These are phyloP conservation scores for Tinea semifulvella DNA, from an alignment of 2,888 invertebrate species.

Conservation along the genomic window DNA sequence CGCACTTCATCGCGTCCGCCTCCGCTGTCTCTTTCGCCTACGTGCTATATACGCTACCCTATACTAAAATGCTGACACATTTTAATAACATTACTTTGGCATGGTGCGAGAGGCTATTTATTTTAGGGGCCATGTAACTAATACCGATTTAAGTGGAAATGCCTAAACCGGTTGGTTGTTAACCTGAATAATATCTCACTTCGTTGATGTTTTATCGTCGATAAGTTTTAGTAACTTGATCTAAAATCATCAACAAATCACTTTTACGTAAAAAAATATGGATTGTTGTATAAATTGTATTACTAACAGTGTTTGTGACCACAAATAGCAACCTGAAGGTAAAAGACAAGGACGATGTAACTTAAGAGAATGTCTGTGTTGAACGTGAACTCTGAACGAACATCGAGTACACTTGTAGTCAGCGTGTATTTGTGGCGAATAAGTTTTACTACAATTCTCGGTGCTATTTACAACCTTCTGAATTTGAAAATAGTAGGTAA, in stretches of 20 bases:
- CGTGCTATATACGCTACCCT: constrained; percentile 23
- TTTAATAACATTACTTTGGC: constrained; percentile 61
- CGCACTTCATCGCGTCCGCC: constrained; percentile 30
- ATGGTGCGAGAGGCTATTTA: constrained; percentile 60
- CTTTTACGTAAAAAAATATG: no score
- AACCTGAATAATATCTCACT: constrained; percentile 23
- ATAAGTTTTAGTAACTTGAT: no score
- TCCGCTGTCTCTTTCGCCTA: constrained; percentile 26
- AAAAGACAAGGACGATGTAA: constrained; percentile 32
- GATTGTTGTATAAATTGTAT: no score
- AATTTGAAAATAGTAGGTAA: no score
- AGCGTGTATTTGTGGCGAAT: background rate
- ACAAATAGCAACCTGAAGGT: constrained; percentile 49
- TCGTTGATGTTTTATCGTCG: no score
- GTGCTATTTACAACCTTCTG: no score
- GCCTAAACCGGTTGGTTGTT: constrained; percentile 51
- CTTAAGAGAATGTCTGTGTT: constrained; percentile 40
- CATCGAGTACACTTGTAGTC: constrained; percentile 21
- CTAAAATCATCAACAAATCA: no score
- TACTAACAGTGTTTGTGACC: constrained; percentile 37
- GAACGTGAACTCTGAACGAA: constrained; percentile 35
- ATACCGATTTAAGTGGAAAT: constrained; percentile 56
- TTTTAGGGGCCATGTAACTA: constrained; percentile 57
- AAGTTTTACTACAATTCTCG: no score
- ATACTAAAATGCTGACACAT: constrained; percentile 63